Percentiles rank a stretch among this genome's conserved stretches.
Evolutionary conservation across 2,888 invertebrate species (phyloP).

Genomic region (Pterostichus madidus): DNA sequence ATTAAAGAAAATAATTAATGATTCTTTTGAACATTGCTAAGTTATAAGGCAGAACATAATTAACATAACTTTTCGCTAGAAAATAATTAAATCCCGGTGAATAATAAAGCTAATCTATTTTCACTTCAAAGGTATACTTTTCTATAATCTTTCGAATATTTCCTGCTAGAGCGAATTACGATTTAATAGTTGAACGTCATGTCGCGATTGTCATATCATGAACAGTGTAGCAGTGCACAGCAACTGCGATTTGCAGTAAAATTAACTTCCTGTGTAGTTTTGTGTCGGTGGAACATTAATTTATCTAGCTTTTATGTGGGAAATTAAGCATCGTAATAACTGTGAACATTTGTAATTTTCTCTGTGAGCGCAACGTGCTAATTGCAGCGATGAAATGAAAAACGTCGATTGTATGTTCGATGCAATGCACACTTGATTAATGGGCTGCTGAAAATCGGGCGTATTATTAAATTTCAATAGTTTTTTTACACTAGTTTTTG

Average conservation of each 20-base stretch:
- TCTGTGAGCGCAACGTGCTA: slow-evolving; percentile 12
- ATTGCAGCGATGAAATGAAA: slow-evolving; percentile 51
- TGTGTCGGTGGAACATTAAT: slow-evolving; percentile 24
- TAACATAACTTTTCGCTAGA: too few relatives aligned
- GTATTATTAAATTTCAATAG: slow-evolving; percentile 27
- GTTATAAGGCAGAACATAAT: too few relatives aligned
- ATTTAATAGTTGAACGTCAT: background rate
- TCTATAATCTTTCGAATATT: background rate
- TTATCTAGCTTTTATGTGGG: slow-evolving; percentile 39
- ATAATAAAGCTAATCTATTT: slow-evolving; percentile 8
- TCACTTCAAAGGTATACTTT: background rate
- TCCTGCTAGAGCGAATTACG: background rate
- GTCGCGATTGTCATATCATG: slow-evolving; percentile 25
- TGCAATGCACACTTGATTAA: slow-evolving; percentile 34
- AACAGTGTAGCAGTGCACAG: background rate
- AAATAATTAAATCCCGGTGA: too few relatives aligned
- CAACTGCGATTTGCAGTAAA: slow-evolving; percentile 20
- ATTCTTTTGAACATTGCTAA: too few relatives aligned
- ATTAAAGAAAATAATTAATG: too few relatives aligned
- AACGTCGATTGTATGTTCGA: slow-evolving; percentile 23
- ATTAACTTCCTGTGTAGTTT: slow-evolving; percentile 30
- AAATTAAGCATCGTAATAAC: slow-evolving; percentile 55
- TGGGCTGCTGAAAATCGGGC: slow-evolving; percentile 41
- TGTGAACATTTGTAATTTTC: slow-evolving; percentile 53
- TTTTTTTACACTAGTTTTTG: slow-evolving; percentile 1